These are phyloP conservation scores for Conops quadrifasciatus DNA, from an alignment of 2,888 invertebrate genomes.

Conservation along the genomic window DNA sequence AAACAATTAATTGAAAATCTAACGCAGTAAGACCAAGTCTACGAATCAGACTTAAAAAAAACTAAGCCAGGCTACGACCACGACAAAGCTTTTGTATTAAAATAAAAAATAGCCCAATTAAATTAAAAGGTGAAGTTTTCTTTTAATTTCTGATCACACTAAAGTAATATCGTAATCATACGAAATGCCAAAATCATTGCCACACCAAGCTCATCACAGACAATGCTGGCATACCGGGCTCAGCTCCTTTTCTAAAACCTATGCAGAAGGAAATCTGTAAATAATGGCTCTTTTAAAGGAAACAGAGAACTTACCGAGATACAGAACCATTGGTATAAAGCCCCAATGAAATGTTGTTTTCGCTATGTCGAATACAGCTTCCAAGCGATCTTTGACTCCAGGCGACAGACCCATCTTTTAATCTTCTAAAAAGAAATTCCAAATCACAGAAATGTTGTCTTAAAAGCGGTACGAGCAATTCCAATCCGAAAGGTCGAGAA, in stretches of 20 bases:
- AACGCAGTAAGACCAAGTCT: no score
- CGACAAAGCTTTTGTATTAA: no score
- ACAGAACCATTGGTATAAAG: conserved; percentile 75
- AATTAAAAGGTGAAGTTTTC: no score
- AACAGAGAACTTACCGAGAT: conserved; percentile 68
- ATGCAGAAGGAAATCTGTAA: conserved; percentile 45
- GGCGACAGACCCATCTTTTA: conserved; percentile 63
- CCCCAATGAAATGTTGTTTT: conserved; percentile 76
- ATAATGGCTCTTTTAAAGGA: background rate
- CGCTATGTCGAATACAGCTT: conserved; percentile 69
- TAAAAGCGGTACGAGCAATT: no score
- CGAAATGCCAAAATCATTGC: conserved; percentile 53
- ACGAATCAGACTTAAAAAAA: no score
- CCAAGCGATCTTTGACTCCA: conserved; percentile 72
- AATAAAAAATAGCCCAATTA: no score
- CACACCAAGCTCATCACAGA: conserved; percentile 59
- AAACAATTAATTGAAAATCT: no score
- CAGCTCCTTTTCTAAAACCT: conserved; percentile 76
- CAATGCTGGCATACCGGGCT: conserved; percentile 74
- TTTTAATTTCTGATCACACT: no score
- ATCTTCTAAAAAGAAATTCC: background rate
- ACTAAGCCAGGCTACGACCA: no score
- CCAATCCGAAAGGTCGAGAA: no score
- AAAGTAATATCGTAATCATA: no score
- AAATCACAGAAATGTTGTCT: no score